Base-by-base conservation (phyloP, 2,888 invertebrate genomes). In the Argyresthia goedartella region DNA sequence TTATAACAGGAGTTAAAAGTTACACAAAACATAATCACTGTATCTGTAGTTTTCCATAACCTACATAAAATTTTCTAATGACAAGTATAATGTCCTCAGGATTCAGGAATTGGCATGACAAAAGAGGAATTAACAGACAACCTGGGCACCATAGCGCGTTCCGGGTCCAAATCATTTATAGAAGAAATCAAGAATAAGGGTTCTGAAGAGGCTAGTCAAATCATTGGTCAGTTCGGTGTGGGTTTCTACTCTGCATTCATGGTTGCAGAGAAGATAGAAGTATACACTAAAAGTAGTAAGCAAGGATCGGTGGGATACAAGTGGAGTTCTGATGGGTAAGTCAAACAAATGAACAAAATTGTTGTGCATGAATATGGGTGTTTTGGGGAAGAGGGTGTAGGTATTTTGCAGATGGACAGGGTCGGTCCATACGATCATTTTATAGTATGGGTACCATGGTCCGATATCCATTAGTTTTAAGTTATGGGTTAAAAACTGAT, bases 231-330 rank as follows among this genome's bases (percentile, higher is more conserved):
- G 76, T 99, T 99, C 87, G 99, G 98, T 59, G 99, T 99, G 14
- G 99, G 98, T 1, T 99, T 99, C 77, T 99, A 99, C 76, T 98
- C 98, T 11, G 93, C 95, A 0, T 99, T 99, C 73, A 98, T 99
- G 96, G 98, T 98, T 3, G 97, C 97, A 16, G 94, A 97, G 63
- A 93, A 92, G 70, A 96, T 99, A 33, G 97, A 97, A 67, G 98
- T 98, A 0, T 98, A 87, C 70, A 95, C 97, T 1, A 90, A 91
- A 67, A 92, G 93, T 53, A 91, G 92, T 54, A 77, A 81, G 49
- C 72, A 75, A 4, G 89, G 90, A 57, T 89, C 91, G 0, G 88
- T 90, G 10, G 97, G 96, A 1, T 91, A 93, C 65, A 92, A 91
- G 67, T 98, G 98, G 98, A 88, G 88, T 41, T 96, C 96, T 52